Evolutionary conservation across 1,140 invertebrate genomes (phyloP).

Genomic region (Melitaea cinxia): DNA sequence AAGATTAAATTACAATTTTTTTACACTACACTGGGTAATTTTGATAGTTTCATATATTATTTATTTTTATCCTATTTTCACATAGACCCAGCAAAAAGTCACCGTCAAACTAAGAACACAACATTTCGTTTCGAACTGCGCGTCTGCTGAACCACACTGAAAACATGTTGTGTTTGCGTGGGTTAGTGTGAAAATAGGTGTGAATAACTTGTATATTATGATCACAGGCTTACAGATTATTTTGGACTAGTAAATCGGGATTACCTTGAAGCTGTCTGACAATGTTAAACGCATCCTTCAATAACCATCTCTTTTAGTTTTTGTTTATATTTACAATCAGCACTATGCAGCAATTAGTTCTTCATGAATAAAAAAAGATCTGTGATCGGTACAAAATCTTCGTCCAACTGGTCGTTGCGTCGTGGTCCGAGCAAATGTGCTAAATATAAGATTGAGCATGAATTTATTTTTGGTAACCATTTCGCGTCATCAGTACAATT

Average conservation of each 20-base stretch:
- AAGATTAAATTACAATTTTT: conserved; percentile 3
- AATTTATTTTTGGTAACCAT: conserved; percentile 77
- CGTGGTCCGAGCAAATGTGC: conserved; percentile 66
- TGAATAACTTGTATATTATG: conserved; percentile 76
- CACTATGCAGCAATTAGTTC: conserved; percentile 47
- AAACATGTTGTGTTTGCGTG: conserved; percentile 77
- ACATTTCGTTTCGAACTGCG: conserved; percentile 74
- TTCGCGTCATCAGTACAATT: conserved; percentile 74
- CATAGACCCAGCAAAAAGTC: conserved; percentile 64
- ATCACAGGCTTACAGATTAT: conserved; percentile 64
- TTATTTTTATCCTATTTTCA: conserved; percentile 48
- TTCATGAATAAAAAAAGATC: conserved; percentile 63
- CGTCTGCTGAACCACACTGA: conserved; percentile 73
- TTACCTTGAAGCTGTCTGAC: conserved; percentile 68
- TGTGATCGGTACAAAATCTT: conserved; percentile 72
- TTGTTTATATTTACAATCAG: conserved; percentile 51
- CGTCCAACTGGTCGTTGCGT: conserved; percentile 68
- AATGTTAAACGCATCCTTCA: conserved; percentile 38
- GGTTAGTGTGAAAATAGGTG: conserved; percentile 79
- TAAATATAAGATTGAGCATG: conserved; percentile 81
- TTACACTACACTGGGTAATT: conserved; percentile 39
- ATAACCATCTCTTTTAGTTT: conserved; percentile 48
- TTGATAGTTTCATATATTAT: conserved; percentile 41
- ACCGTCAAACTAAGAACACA: conserved; percentile 75
- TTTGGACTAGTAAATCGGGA: conserved; percentile 60